These are phyloP conservation scores for Solea solea DNA, from an alignment of 2,113 vertebrate species.

Conservation along the genomic window DNA sequence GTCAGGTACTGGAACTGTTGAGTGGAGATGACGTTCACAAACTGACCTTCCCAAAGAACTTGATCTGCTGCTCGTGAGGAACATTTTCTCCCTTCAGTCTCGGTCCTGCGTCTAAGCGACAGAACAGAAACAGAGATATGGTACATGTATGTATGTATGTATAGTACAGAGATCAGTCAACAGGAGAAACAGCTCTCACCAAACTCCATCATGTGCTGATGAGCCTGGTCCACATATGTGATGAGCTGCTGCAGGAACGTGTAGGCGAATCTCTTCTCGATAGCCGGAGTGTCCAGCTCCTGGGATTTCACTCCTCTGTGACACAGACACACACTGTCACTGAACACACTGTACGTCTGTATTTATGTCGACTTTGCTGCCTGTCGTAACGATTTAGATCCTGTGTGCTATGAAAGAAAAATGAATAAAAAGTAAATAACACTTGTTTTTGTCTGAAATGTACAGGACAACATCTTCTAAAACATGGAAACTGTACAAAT, in stretches of 20 bases:
- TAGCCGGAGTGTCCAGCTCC: conserved; percentile 93
- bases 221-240: conserved; percentile 92
- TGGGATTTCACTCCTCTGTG: conserved; percentile 89
- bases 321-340: background rate
- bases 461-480: no score
- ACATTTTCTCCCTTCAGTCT: conserved; percentile 88
- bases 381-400: no score
- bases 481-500: no score
- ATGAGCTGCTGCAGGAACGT: conserved; percentile 95
- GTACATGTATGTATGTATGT: no score
- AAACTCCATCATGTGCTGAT: conserved; percentile 92
- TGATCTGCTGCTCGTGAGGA: conserved; percentile 94
- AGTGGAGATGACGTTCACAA: background rate
- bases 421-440: no score
- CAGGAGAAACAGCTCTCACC: conserved; percentile 74
- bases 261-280: conserved; percentile 96
- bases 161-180: background rate
- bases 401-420: no score
- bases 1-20: no score
- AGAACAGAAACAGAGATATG: background rate
- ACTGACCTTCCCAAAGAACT: conserved; percentile 89
- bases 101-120: conserved; percentile 83
- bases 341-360: background rate
- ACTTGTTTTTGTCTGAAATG: no score
- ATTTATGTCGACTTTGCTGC: no score